Base-by-base conservation (phyloP, 2,888 invertebrate genomes). In the Tachina fera region DNA sequence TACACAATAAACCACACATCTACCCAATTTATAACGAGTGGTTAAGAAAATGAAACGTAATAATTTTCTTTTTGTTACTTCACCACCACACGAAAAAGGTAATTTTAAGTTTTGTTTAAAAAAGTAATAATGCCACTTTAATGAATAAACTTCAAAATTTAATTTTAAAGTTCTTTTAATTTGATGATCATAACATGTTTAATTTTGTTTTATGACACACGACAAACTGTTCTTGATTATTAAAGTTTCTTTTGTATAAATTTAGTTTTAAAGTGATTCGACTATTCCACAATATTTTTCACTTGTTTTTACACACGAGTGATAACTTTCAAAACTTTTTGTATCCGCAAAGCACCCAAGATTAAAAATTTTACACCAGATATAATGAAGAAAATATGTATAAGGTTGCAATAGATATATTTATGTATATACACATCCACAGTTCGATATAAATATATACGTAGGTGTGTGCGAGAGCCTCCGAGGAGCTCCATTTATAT, bases 41-140 rank as follows among this genome's bases (percentile, higher is more conserved):
- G 71, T 75, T 65, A 75, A 79, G 86, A 86, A 86, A 86, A 86
- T 86, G 83, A 83, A 86, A 83, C 85, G 86, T 80, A 83, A 86
- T 83, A 75, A 80, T 86, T 83, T 86, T 79, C 60, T 83, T 78
- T 74, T 77, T 65, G 70, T 78, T 83, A 79, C 83, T 83, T 80
- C 83, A 86, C 76, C 56, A 76, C 47, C 53, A 63, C 79, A 39
- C 51, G 19, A 83, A 72, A 83, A 83, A 71, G 16, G 51, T 65
- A 67, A 8, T 63, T 47, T 71, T 22, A 11, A 22, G 31, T 51
- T 45, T 51, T 39, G 9, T 81, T 61, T 70, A 60, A 77, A 41
- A 71, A 16, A 78, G 22, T 63, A 10, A 49, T 71, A 60, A 67
- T 45, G 49, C 53, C 60, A 39, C 56, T 47, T 31, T 31, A n/a